Evolutionary conservation across 2,888 invertebrate species (phyloP).

Genomic region (Ptilodon capucinus): DNA sequence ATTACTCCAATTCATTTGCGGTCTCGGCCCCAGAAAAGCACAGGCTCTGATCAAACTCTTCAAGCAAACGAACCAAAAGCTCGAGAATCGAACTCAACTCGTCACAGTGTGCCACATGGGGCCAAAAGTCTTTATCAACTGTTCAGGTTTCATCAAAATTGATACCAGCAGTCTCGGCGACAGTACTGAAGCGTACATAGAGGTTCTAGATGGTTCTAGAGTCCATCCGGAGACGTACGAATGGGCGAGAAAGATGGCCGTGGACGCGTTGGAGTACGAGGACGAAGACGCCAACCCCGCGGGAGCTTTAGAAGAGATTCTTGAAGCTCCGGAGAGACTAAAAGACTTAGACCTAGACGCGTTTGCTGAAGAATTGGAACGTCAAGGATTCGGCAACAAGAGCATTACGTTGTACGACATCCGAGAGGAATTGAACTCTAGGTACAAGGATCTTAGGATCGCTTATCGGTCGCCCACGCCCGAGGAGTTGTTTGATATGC

Average conservation of each 20-base stretch:
- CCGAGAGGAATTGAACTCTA: conserved; percentile 95
- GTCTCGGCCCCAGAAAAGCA: conserved; percentile 97
- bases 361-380: conserved; percentile 97
- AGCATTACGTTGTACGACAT: conserved; percentile 98
- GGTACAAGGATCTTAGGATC: conserved; percentile 94
- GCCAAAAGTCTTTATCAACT: conserved; percentile 99
- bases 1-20: conserved; percentile 97
- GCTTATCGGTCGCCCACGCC: conserved; percentile 90
- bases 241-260: conserved; percentile 99
- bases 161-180: conserved; percentile 98
- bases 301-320: conserved; percentile 97
- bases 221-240: conserved; percentile 99
- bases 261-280: conserved; percentile 98
- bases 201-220: conserved; percentile 97
- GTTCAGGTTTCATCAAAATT: conserved; percentile 99
- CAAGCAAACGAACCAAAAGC: conserved; percentile 94
- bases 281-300: conserved; percentile 98
- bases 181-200: conserved; percentile 96
- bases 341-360: conserved; percentile 99
- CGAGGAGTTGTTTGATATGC: conserved; percentile 96
- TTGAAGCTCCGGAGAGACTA: conserved; percentile 96
- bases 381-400: conserved; percentile 94
- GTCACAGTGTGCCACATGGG: conserved; percentile 98
- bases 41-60: conserved; percentile 92
- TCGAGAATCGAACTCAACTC: conserved; percentile 97